Conservation (phyloP, 2,797 vertebrate species). For the Parauchenoglanis punctatus region DNA sequence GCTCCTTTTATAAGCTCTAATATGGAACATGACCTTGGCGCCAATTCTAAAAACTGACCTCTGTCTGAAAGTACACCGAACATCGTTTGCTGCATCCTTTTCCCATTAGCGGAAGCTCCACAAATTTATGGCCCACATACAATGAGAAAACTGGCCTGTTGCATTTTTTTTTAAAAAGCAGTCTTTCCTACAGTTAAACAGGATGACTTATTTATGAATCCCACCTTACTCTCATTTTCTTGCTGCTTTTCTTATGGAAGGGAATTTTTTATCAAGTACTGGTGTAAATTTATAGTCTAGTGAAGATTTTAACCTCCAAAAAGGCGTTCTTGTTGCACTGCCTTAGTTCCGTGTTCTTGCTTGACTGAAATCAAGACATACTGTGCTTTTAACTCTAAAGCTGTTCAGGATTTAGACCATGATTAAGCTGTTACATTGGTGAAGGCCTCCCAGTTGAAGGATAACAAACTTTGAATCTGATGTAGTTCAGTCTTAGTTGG, state of each 20-base stretch:
- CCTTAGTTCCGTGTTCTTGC: conserved; percentile 33
- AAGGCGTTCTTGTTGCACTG: conserved; percentile 51
- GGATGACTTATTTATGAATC: conserved; percentile 56
- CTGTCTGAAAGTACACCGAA: conserved; percentile 40
- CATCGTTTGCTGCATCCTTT: conserved; percentile 65
- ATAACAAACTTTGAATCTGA: conserved; percentile 68
- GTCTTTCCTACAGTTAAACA: conserved; percentile 58
- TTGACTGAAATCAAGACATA: conserved; percentile 39
- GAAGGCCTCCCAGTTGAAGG: conserved; percentile 44
- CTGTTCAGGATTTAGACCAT: conserved; percentile 37
- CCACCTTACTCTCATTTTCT: conserved; percentile 44
- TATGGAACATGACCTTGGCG: conserved; percentile 57
- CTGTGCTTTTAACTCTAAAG: conserved; percentile 37
- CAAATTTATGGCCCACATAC: conserved; percentile 58
- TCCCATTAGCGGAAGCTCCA: conserved; percentile 63
- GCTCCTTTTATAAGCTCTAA: conserved; percentile 40
- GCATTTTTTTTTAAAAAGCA: conserved; percentile 50
- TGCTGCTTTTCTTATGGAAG: neutral
- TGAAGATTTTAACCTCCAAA: conserved; percentile 59
- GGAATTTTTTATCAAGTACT: conserved; percentile 10
- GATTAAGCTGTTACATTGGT: conserved; percentile 45
- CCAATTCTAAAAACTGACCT: conserved; percentile 57
- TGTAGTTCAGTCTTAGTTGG: conserved; percentile 57
- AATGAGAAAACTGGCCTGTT: conserved; percentile 59
- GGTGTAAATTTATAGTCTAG: conserved; percentile 35